Conservation (phyloP, 2,888 invertebrate species). For the Gymnoscelis rufifasciata region DNA sequence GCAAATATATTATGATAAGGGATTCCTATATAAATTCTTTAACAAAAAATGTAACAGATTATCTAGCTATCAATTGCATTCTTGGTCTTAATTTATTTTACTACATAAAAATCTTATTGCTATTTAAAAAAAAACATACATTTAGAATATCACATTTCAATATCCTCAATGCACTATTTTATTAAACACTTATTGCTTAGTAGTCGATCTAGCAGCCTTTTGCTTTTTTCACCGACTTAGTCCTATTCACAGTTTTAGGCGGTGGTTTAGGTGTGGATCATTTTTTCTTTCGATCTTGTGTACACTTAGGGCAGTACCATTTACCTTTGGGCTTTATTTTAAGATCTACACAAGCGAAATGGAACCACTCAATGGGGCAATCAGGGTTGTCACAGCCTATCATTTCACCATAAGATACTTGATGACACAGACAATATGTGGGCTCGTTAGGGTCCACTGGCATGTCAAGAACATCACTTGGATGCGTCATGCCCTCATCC, state of each 20-base stretch:
- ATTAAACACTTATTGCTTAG: constrained; percentile 5
- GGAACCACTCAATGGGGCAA: constrained; percentile 96
- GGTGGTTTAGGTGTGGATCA: constrained; percentile 71
- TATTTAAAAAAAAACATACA: constrained; percentile 7
- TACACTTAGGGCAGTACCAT: constrained; percentile 97
- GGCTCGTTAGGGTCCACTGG: constrained; percentile 98
- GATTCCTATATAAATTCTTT: too few species aligned
- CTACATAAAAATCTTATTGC: not conserved
- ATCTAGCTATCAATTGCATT: too few species aligned
- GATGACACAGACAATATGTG: constrained; percentile 98
- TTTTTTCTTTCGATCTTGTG: constrained; percentile 88
- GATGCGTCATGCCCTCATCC: constrained; percentile 84
- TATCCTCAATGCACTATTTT: constrained; percentile 16
- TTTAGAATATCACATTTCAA: constrained; percentile 21
- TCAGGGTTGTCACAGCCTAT: constrained; percentile 97
- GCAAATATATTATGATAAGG: not conserved
- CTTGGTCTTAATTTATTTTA: not conserved
- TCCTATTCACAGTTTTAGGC: constrained; percentile 59
- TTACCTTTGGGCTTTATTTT: constrained; percentile 96
- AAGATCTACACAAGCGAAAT: constrained; percentile 95
- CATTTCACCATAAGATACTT: constrained; percentile 98
- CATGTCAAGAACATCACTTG: constrained; percentile 94
- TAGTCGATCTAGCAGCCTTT: constrained; percentile 36
- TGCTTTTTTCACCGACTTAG: constrained; percentile 60
- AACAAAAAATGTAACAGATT: too few species aligned